Conservation (phyloP, 2,888 invertebrate genomes). For the Chorisops tibialis region DNA sequence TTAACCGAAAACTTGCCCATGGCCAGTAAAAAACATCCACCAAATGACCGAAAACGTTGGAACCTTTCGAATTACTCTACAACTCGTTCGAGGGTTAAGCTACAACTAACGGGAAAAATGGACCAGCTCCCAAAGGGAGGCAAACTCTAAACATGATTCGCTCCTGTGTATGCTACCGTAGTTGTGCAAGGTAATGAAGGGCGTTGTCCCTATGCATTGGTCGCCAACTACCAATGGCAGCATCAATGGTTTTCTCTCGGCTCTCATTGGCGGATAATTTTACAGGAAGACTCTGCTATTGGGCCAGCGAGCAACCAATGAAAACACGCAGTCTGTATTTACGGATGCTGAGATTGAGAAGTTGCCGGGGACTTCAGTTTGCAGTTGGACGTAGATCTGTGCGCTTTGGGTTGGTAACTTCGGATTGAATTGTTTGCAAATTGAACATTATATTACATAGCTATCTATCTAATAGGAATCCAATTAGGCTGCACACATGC, state of each 20-base stretch:
- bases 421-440: no score
- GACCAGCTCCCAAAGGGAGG: conserved; percentile 19
- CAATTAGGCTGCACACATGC: no score
- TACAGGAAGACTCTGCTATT: neutral
- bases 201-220: conserved; percentile 27
- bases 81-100: conserved; percentile 26
- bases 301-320: conserved; percentile 13
- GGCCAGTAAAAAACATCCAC: neutral
- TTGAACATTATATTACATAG: no score
- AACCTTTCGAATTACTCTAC: conserved; percentile 12
- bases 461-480: no score
- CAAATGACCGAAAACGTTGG: neutral
- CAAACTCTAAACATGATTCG: conserved; percentile 18
- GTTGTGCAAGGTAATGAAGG: conserved; percentile 5
- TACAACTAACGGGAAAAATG: conserved; percentile 23
- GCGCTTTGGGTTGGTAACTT: no score
- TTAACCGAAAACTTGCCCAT: neutral
- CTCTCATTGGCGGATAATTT: conserved; percentile 27
- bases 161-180: neutral
- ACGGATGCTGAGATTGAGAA: no score
- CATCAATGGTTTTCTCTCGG: neutral
- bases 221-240: neutral
- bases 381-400: no score
- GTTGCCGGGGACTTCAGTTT: no score
- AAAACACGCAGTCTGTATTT: no score